Conservation (phyloP, 2,888 invertebrate species). For the Nysson spinosus region DNA sequence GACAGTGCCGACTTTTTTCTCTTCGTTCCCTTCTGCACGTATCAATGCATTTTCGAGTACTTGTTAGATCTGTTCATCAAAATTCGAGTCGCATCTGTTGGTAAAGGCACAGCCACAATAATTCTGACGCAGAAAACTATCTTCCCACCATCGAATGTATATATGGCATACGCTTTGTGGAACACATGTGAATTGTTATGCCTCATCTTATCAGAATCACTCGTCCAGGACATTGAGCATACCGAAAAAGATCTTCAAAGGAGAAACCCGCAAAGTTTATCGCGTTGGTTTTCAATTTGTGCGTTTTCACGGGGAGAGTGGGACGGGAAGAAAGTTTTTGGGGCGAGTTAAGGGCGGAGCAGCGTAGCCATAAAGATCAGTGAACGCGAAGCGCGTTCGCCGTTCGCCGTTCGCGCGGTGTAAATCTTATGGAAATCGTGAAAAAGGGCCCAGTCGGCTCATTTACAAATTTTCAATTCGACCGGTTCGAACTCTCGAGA, state of each 20-base stretch:
- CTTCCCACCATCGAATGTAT: too few species aligned
- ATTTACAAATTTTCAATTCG: slow-evolving; percentile 59
- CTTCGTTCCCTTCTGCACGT: background rate
- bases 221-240: too few species aligned
- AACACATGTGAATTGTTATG: too few species aligned
- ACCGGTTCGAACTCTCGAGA: slow-evolving; percentile 26
- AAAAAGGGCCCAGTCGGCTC: slow-evolving; percentile 28
- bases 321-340: too few species aligned
- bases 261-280: too few species aligned
- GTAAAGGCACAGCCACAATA: too few species aligned
- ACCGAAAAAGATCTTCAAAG: too few species aligned
- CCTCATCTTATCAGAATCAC: too few species aligned
- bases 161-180: too few species aligned
- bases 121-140: too few species aligned
- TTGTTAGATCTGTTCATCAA: background rate
- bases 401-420: slow-evolving; percentile 26
- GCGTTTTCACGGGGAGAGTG: too few species aligned
- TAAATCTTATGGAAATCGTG: slow-evolving; percentile 40
- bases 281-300: too few species aligned
- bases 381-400: slow-evolving; percentile 21
- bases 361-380: slow-evolving; percentile 11
- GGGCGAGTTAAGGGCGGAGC: slow-evolving; percentile 31
- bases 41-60: background rate
- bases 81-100: background rate
- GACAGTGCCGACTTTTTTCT: slow-evolving; percentile 26